A percentile compares a stretch with the other conserved stretches of the same genome.
phyloP scores from a whole-genome alignment of 2,888 invertebrate species.

The Oscheius sp. region DNA sequence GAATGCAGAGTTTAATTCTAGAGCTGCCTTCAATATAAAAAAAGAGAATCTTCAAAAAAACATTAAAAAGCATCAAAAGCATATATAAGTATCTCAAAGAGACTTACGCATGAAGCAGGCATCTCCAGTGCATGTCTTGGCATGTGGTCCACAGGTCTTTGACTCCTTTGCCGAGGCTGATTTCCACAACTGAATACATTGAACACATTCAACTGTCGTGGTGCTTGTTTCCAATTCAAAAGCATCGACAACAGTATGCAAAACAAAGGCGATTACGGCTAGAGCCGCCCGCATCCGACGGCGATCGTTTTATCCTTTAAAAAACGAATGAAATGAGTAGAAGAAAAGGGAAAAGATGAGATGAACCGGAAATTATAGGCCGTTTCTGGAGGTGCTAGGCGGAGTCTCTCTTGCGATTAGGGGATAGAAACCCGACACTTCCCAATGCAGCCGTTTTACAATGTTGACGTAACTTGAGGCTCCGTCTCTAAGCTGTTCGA shows the following conservation, averaged over 20 bases:
- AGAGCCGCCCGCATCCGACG: slow-evolving; percentile 18
- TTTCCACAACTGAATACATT: slow-evolving; percentile 56
- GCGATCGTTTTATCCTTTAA: background rate
- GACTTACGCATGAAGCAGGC: slow-evolving; percentile 62
- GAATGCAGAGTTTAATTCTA: background rate
- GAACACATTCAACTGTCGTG: slow-evolving; percentile 51
- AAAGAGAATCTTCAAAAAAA: background rate
- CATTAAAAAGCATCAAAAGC: background rate
- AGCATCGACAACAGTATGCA: background rate
- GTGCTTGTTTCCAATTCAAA: slow-evolving; percentile 19
- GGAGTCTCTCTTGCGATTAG: slow-evolving; percentile 13
- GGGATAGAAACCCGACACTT: slow-evolving; percentile 28
- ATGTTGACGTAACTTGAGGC: slow-evolving; percentile 28
- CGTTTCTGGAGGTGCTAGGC: slow-evolving; percentile 6
- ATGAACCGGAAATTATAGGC: background rate
- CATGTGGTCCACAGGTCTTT: slow-evolving; percentile 51
- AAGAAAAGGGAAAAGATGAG: background rate
- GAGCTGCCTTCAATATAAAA: no score
- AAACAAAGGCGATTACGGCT: slow-evolving; percentile 11
- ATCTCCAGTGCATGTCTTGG: slow-evolving; percentile 53
- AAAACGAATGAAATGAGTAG: background rate
- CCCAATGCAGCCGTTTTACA: slow-evolving; percentile 26
- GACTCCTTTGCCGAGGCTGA: slow-evolving; percentile 49
- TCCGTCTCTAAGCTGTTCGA: slow-evolving; percentile 1
- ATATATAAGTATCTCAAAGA: background rate